Evolutionary conservation across 2,113 vertebrate species (phyloP).

Genomic region (Rhinichthys klamathensis): DNA sequence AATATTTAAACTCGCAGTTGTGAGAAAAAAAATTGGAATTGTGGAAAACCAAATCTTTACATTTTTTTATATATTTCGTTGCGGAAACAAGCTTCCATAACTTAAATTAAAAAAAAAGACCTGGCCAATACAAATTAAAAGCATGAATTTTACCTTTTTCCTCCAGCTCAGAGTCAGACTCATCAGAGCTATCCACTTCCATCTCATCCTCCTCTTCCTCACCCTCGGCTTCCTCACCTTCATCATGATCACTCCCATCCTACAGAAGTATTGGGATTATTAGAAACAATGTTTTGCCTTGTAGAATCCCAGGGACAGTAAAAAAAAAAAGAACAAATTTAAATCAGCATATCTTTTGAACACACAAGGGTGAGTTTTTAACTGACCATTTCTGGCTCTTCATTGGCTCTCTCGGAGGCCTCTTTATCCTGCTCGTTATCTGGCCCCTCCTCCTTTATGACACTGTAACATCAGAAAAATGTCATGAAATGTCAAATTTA

Average conservation of each 20-base stretch:
- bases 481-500: not conserved
- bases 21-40: too few relatives aligned
- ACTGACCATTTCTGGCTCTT: constrained; percentile 84
- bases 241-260: constrained; percentile 91
- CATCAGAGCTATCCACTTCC: constrained; percentile 90
- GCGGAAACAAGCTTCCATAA: too few relatives aligned
- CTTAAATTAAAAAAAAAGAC: not conserved
- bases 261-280: constrained; percentile 52
- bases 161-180: constrained; percentile 92
- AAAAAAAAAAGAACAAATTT: not conserved
- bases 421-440: constrained; percentile 88
- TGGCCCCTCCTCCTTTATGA: constrained; percentile 82
- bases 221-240: constrained; percentile 87
- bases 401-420: constrained; percentile 75
- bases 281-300: not conserved
- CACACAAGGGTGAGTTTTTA: not conserved
- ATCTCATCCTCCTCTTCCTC: constrained; percentile 91
- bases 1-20: too few relatives aligned
- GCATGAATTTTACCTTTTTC: constrained; percentile 85
- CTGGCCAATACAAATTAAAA: not conserved
- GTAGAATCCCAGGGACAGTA: not conserved
- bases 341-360: not conserved
- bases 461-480: constrained; percentile 68
- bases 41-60: too few relatives aligned
- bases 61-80: too few relatives aligned